Base-by-base conservation (phyloP, 2,113 vertebrate species). In the Anolis sagrei region DNA sequence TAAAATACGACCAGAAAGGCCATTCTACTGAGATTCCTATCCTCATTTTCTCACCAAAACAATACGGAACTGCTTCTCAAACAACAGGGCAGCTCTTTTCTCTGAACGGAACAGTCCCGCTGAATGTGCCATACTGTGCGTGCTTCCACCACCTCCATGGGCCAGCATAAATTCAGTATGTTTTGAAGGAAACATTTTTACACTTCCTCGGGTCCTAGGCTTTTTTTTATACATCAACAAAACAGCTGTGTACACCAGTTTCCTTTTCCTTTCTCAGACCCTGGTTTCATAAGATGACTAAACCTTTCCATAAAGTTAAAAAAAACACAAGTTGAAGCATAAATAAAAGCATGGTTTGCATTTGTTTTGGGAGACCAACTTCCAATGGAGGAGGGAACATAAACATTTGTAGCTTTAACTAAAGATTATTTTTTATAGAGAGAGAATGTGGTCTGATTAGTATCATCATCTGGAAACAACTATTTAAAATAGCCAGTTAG, bases 1-100 rank as follows among this genome's bases (percentile, higher is more conserved):
- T 90, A 84, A 82, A 89, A 68, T 70, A 64, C 66, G 61, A 76
- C 61, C 34, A 91, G 76, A 88, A 86, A 85, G 66, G 7, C 54
- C 79, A 19, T 90, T 90, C 32, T 85, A 27, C 27, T 5, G 32
- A 76, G 69, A 82, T 54, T 90, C 66, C 32, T 64, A 36, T 85
- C 81, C 89, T 88, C 1, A 85, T 88, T 93, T 86, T 54, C 78
- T 85, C 73, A 79, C 68, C 27, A 81, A 19, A 14, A 54, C 72
- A 88, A 73, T 80, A 32, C 78, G 64, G 73, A 91, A 79, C 36
- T 0, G 73, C 48, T 84, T 49, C 68, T 73, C 32, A 44, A 16
- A 61, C 72, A 80, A 48, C 70, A 76, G 1, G 7, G 49, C 36
- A 74, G 68, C 70, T 84, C 66, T 32, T 82, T 76, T 91, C 25